A percentile compares a stretch with the other conserved stretches of the same genome.
These are phyloP conservation scores for Corythoichthys haematopterus DNA, from an alignment of 2,113 vertebrate species.

Conservation along the genomic window DNA sequence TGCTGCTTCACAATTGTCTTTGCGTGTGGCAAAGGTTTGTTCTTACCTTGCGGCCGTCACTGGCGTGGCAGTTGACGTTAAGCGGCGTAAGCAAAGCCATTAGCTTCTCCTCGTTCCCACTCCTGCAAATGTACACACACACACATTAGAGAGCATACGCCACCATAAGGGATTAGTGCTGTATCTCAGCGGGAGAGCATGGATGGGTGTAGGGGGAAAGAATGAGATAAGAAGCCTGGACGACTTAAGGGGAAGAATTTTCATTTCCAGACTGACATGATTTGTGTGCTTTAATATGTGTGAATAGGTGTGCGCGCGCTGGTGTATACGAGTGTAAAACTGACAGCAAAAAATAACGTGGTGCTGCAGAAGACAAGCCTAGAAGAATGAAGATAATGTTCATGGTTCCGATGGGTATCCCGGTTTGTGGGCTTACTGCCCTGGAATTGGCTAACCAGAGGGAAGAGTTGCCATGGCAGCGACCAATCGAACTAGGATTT, in stretches of 20 bases:
- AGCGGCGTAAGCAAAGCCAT: conserved; percentile 97
- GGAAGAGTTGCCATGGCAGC: conserved; percentile 34
- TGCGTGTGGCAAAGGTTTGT: neutral
- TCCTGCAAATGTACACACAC: conserved; percentile 71
- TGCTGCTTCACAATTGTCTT: neutral
- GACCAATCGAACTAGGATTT: conserved; percentile 21
- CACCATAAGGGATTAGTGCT: conserved; percentile 37
- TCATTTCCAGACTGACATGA: conserved; percentile 22
- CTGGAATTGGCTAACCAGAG: conserved; percentile 28
- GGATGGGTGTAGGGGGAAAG: conserved; percentile 16
- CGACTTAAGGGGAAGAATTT: conserved; percentile 25
- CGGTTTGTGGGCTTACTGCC: conserved; percentile 27
- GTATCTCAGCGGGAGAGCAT: conserved; percentile 27
- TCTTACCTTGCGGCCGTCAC: conserved; percentile 94
- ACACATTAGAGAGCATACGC: conserved; percentile 25
- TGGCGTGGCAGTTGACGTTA: conserved; percentile 98
- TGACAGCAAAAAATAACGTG: conserved; percentile 1
- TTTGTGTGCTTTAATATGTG: neutral
- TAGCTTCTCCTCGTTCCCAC: conserved; percentile 98
- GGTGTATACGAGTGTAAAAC: neutral
- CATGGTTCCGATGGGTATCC: conserved; percentile 21
- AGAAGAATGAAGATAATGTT: conserved; percentile 21
- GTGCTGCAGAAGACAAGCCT: neutral
- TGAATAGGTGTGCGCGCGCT: neutral
- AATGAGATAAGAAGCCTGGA: conserved; percentile 38